phyloP scores from a whole-genome alignment of 2,113 vertebrate genomes.

The Cygnus atratus region DNA sequence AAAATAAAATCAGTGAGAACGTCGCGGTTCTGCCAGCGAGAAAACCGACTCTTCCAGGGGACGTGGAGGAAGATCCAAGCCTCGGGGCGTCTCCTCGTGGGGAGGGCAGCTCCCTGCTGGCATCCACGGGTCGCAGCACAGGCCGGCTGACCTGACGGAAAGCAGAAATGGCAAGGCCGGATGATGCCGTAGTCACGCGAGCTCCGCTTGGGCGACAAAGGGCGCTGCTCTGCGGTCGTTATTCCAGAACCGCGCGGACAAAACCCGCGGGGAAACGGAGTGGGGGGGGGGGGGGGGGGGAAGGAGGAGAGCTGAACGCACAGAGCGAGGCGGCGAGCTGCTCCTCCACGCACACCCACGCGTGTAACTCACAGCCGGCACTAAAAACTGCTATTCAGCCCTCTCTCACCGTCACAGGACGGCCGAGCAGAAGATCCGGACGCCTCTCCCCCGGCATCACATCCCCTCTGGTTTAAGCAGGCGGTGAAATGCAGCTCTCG shows the following conservation, averaged over 20 bases:
- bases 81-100: accelerated
- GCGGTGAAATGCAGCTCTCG: neutral
- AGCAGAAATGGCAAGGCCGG: neutral
- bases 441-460: neutral
- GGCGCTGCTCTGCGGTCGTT: neutral
- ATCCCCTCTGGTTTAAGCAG: neutral
- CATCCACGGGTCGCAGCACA: neutral
- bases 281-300: neutral
- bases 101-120: neutral
- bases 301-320: neutral
- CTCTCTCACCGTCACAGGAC: neutral
- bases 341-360: neutral
- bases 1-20: neutral
- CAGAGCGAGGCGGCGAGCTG: neutral
- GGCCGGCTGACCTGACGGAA: neutral
- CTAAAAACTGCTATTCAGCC: neutral
- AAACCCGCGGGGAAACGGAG: neutral
- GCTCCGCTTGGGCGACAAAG: neutral
- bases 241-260: neutral
- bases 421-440: neutral
- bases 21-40: neutral
- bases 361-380: neutral
- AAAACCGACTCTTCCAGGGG: neutral
- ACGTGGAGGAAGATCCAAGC: neutral
- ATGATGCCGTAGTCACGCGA: neutral